Base-by-base conservation (phyloP, 2,888 invertebrate species). In the Amorpha juglandis region DNA sequence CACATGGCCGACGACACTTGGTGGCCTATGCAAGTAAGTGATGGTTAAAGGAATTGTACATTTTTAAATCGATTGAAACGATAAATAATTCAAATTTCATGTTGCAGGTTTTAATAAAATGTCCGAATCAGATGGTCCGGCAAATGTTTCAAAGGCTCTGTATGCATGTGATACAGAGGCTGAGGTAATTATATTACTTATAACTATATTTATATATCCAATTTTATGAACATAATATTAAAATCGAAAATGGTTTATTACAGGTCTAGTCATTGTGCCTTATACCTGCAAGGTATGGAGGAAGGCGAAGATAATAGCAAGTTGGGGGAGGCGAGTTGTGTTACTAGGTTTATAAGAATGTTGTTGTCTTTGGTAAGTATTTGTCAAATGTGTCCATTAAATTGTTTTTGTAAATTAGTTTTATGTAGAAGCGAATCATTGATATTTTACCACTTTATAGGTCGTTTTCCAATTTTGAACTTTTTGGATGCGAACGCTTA, bases 121-220 rank as follows among this genome's bases (percentile, higher is more conserved):
- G 99, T 89, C 98, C 98, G 45, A 98, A 98, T 94, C 98, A 98
- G 90, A 98, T 98, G 96, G 98, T 98, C 68, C 95, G 98, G 74
- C 98, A 98, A 93, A 98, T 99, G 98, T 98, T 98, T 93, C 98
- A 98, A 90, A 95, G 98, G 79, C 95, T 99, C 78, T 97, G 98
- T 82, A 97, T 98, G 87, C 98, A 98, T 88, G 98, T 98, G 71
- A 98, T 99, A 89, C 97, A 97, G 87, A 96, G 98, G 84, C 94
- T 98, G 74, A 96, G 96, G 96, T 96, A 88, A 82, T 77, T 78
- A 52, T 67, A 48, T 58, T 63, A 47, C 27, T 66, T 16, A 42
- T 47, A 51, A 50, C 14, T n/a, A 55, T 27, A 64, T 58, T 63
- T n/a, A 55, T 27, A 64, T 58, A 62, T 64, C 64, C 21, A 55